These are phyloP conservation scores for Camelus dromedarius DNA, from an alignment of 2,113 vertebrate genomes.

Conservation along the genomic window DNA sequence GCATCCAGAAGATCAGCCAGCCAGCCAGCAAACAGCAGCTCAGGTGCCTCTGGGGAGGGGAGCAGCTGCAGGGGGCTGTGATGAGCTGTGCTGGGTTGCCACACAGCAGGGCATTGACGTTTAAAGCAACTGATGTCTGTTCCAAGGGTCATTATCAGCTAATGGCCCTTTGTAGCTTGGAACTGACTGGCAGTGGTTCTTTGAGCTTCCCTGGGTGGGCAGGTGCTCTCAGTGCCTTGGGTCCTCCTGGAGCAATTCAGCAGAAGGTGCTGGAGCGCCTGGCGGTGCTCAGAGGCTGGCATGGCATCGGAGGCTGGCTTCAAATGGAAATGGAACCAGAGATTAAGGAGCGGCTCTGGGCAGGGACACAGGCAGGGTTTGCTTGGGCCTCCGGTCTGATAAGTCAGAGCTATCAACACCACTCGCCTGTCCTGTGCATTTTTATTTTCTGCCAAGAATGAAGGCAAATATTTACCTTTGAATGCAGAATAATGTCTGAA, in stretches of 20 bases:
- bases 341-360: background rate
- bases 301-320: background rate
- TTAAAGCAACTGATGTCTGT: background rate
- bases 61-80: background rate
- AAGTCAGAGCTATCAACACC: background rate
- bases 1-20: background rate
- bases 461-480: slow-evolving; percentile 73
- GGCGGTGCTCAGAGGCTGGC: background rate
- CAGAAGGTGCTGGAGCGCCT: background rate
- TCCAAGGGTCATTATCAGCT: background rate
- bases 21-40: background rate
- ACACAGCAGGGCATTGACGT: background rate
- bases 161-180: slow-evolving; percentile 25
- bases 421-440: background rate
- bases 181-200: background rate
- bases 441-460: slow-evolving; percentile 35
- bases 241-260: background rate
- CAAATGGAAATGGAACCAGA: background rate
- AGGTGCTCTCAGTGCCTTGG: background rate
- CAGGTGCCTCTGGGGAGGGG: background rate
- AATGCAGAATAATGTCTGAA: background rate
- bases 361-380: background rate
- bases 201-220: background rate
- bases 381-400: background rate
- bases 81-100: background rate